Evolutionary conservation across 2,797 vertebrate genomes (phyloP).

Genomic region (Helostoma temminkii): DNA sequence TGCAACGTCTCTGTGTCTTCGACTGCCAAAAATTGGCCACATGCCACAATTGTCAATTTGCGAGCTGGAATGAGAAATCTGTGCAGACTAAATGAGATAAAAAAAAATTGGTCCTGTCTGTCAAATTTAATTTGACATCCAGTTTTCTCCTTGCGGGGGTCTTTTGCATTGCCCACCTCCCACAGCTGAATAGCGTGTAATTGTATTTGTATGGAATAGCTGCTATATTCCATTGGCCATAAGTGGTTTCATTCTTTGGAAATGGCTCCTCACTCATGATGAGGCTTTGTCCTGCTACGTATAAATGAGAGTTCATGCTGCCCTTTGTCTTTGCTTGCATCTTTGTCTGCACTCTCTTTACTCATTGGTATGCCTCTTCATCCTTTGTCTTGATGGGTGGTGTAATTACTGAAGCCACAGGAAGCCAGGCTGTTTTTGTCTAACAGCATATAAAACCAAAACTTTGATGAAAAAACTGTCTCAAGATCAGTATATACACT

Average conservation of each 20-base stretch:
- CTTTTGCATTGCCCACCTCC: constrained; percentile 32
- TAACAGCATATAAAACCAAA: constrained; percentile 20
- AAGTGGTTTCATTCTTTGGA: constrained; percentile 52
- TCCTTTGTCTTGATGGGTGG: constrained; percentile 67
- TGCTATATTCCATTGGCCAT: constrained; percentile 49
- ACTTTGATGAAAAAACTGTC: constrained; percentile 34
- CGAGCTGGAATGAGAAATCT: constrained; percentile 48
- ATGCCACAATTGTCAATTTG: constrained; percentile 55
- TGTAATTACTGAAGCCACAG: constrained; percentile 76
- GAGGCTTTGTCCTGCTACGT: constrained; percentile 33
- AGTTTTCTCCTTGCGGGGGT: constrained; percentile 38
- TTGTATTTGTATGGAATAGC: constrained; percentile 63
- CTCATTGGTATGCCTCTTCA: constrained; percentile 70
- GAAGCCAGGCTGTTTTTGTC: constrained; percentile 56
- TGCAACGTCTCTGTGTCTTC: constrained; percentile 21
- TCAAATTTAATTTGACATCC: constrained; percentile 63
- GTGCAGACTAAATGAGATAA: constrained; percentile 46
- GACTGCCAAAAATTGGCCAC: constrained; percentile 37
- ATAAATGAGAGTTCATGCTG: constrained; percentile 43
- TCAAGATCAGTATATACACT: constrained; percentile 7
- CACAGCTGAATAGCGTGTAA: constrained; percentile 34
- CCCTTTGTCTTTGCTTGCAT: constrained; percentile 40
- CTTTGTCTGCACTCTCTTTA: constrained; percentile 32
- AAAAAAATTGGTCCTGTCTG: constrained; percentile 47
- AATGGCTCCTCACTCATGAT: constrained; percentile 21